Evolutionary conservation across 2,797 vertebrate species (phyloP).

Genomic region (Pyrocephalus nanus): DNA sequence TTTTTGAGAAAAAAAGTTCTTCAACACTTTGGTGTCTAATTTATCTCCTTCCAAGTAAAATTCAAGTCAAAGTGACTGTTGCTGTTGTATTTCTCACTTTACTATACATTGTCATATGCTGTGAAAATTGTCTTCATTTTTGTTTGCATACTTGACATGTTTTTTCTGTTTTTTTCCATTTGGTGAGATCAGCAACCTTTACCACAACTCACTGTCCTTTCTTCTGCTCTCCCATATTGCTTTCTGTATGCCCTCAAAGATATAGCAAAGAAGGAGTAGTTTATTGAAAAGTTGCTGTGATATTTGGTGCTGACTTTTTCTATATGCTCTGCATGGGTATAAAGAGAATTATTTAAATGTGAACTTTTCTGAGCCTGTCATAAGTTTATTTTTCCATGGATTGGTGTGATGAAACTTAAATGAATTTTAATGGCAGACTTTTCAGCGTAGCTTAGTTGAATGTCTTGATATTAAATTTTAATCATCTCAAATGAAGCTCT

Average conservation of each 20-base stretch:
- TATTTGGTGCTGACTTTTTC: slow-evolving; percentile 17
- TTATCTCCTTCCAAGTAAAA: background rate
- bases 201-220: background rate
- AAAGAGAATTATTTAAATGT: slow-evolving; percentile 21
- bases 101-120: background rate
- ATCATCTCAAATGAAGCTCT: slow-evolving; percentile 17
- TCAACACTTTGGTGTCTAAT: background rate
- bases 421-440: slow-evolving; percentile 37
- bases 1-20: background rate
- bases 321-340: background rate
- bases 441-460: background rate
- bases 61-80: background rate
- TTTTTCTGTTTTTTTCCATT: background rate
- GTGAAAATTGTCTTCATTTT: background rate
- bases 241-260: background rate
- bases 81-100: background rate
- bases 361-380: slow-evolving; percentile 14
- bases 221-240: background rate
- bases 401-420: slow-evolving; percentile 12
- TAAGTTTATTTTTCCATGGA: background rate
- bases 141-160: background rate
- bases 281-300: background rate
- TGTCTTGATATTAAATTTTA: slow-evolving; percentile 13
- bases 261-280: background rate
- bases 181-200: background rate